Base-by-base conservation (phyloP, 2,113 vertebrate species). In the Psilopogon haemacephalus region DNA sequence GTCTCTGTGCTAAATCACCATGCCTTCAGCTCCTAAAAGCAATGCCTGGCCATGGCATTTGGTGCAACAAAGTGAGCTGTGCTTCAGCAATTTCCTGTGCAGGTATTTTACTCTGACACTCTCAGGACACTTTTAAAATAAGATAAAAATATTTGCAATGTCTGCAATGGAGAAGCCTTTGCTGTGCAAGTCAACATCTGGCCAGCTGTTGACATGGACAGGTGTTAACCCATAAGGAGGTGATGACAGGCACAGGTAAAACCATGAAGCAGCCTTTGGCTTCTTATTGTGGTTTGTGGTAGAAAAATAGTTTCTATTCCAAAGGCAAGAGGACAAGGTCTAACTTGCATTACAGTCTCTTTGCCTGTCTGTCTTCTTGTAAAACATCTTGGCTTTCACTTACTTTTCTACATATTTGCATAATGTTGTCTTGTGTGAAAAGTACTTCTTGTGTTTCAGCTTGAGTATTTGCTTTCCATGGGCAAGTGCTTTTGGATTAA, bases 91-190 rank as follows among this genome's bases (percentile, higher is more conserved):
- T 18, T 52, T 52, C 37, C 8, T 42, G 3, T 19, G 12, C 18
- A 46, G 26, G 3, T 70, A 32, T 50, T 86, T 40, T 33, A 73
- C 33, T 4, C 16, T 54, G n/a, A 15, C 18, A 6, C 11, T 78
- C 52, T 20, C 38, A 23, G 55, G 68, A 42, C 26, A 15, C 4
- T 46, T 55, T 32, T 63, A 7, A 44, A 77, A 73, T 37, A 40
- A 58, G 0, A 1, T 26, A 8, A 4, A 1, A 23, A 11, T 24
- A 2, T 70, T 88, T 86, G 2, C 60, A 59, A 27, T 7, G 9
- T 5, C 54, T 56, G 54, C 54, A 68, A 67, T 24, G 64, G 52
- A 38, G 64, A 58, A 89, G 4, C 11, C 40, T 77, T 80, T n/a
- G 4, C 46, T 60, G 18, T 35, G 24, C 38, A 58, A 18, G 26